Conservation (phyloP, 2,113 vertebrate genomes). For the Chrysemys picta region DNA sequence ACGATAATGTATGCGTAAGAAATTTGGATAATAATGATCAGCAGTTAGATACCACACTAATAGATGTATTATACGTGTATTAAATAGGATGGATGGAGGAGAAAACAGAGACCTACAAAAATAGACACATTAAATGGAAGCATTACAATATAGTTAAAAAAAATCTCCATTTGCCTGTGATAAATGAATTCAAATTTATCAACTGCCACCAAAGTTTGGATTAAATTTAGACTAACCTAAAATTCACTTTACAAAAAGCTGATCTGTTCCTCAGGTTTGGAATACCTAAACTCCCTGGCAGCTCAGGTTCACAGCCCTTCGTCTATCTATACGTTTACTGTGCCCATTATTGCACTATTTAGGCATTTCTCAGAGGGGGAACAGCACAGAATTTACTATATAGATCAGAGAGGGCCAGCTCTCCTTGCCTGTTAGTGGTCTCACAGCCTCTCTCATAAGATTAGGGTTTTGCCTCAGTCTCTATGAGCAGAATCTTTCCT, state of each 20-base stretch:
- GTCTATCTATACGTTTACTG: neutral
- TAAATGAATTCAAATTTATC: neutral
- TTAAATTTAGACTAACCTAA: neutral
- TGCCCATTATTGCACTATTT: neutral
- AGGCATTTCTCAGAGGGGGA: neutral
- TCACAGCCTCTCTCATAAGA: neutral
- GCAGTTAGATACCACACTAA: neutral
- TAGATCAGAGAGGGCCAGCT: neutral
- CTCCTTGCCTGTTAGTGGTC: neutral
- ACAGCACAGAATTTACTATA: neutral
- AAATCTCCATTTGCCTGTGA: neutral
- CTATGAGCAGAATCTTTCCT: neutral
- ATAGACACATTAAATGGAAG: neutral
- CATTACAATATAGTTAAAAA: neutral
- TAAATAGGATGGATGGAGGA: neutral
- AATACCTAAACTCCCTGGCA: rapidly evolving
- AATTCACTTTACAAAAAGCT: rapidly evolving
- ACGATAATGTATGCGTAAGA: neutral
- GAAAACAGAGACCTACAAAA: neutral
- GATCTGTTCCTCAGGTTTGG: neutral
- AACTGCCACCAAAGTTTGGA: neutral
- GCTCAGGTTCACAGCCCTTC: neutral
- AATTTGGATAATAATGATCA: neutral
- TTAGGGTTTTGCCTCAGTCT: neutral
- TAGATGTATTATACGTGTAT: too few species aligned